phyloP scores from a whole-genome alignment of 2,797 vertebrate genomes.

The Menidia menidia region DNA sequence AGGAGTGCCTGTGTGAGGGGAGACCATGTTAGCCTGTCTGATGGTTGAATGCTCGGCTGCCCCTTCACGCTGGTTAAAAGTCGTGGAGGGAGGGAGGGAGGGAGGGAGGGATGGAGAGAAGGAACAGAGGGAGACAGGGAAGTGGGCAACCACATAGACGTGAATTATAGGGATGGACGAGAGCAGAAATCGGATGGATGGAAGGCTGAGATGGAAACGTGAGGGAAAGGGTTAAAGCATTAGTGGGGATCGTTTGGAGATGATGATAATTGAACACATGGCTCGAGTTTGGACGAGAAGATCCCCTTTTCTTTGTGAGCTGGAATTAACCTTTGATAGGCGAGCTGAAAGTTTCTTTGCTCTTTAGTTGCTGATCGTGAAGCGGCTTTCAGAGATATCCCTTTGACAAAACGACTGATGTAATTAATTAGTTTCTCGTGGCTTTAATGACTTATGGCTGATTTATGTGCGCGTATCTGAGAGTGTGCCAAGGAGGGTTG shows the following conservation, averaged over 20 bases:
- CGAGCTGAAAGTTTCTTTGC: constrained; percentile 63
- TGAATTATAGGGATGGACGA: constrained; percentile 75
- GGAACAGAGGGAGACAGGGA: constrained; percentile 67
- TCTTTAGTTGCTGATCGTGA: constrained; percentile 40
- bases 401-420: constrained; percentile 69
- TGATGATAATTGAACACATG: constrained; percentile 81
- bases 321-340: constrained; percentile 44
- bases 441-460: constrained; percentile 69
- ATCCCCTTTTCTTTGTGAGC: constrained; percentile 40
- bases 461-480: constrained; percentile 56
- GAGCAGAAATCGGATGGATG: constrained; percentile 61
- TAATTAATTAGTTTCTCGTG: constrained; percentile 69
- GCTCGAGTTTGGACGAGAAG: constrained; percentile 65
- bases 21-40: constrained; percentile 78
- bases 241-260: constrained; percentile 77
- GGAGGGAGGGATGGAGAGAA: constrained; percentile 43
- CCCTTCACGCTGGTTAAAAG: constrained; percentile 83
- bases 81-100: constrained; percentile 63
- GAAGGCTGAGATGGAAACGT: constrained; percentile 67
- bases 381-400: constrained; percentile 48
- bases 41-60: constrained; percentile 84
- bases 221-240: constrained; percentile 78
- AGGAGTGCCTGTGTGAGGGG: constrained; percentile 59
- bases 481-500: constrained; percentile 45
- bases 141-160: constrained; percentile 73